Base-by-base conservation (phyloP, 2,797 vertebrate genomes). In the Pseudomugil tenellus region DNA sequence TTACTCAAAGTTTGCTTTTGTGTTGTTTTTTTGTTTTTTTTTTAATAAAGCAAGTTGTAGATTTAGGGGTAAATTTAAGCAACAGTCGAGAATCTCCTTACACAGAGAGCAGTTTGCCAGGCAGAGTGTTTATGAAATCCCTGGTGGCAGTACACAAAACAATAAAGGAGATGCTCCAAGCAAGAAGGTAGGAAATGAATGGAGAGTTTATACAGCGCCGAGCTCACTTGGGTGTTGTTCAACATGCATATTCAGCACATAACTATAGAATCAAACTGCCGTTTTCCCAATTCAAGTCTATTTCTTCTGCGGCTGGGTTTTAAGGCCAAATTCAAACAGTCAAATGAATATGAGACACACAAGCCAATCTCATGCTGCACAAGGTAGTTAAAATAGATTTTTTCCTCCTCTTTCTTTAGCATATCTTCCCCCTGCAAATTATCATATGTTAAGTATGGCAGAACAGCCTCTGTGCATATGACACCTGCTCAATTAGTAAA, bases 161-260 rank as follows among this genome's bases (percentile, higher is more conserved):
- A 68, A 37, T 46, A 69, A 13, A 70, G 53, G 8, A 75, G 49
- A n/a, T 8, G 23, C n/a, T 72, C 56, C 9, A 0, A 70, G 67
- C 63, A 69, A 75, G 37, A 23, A 68, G 35, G 41, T 23, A 23
- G 37, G 32, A 13, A 52, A 63, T 51, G 58, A 79, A 72, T 52
- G 49, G 65, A 56, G 64, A 54, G 46, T 75, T 74, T 64, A 52
- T 56, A 17, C 70, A 46, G 39, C 14, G 37, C 46, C 19, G 43
- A 58, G 56, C 67, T 85, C 80, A 70, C 80, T 72, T 26, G 71
- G 76, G 64, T 79, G 35, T 73, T 74, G 67, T 79, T 74, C 48
- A 6, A 37, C 76, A 86, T 87, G 77, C 79, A 84, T 81, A 80
- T 84, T 83, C 80, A 81, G 58, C 9, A 54, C 59, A 59, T 54